These are phyloP conservation scores for Aurelia coerulea DNA, from an alignment of 30 jellyfish, hydroid and myxozoan genomes.

Conservation along the genomic window DNA sequence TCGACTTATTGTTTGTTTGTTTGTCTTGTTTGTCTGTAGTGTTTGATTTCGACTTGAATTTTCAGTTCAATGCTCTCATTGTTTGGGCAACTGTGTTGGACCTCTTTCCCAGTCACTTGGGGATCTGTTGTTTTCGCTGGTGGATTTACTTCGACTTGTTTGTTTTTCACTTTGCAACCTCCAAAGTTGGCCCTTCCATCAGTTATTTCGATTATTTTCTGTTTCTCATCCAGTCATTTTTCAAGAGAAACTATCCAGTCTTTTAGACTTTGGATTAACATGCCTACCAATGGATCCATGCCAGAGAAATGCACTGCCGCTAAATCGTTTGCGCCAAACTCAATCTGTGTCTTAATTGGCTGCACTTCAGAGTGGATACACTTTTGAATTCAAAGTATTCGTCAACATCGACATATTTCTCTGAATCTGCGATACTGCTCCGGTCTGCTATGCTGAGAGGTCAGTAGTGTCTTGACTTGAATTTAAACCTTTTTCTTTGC, in stretches of 20 bases:
- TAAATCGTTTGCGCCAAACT: not conserved
- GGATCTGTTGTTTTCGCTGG: not conserved
- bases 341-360: not conserved
- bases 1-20: too few relatives aligned
- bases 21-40: too few relatives aligned
- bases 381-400: conserved; percentile 12
- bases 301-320: conserved; percentile 2
- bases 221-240: conserved; percentile 14
- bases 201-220: conserved; percentile 10
- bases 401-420: not conserved
- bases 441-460: conserved; percentile 5
- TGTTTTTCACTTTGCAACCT: not conserved
- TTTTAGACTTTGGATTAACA: not conserved
- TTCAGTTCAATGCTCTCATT: too few relatives aligned
- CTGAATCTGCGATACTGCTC: not conserved
- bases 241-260: conserved; percentile 14
- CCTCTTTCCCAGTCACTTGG: not conserved
- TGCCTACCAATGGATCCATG: not conserved
- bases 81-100: too few relatives aligned
- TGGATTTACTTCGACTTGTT: not conserved
- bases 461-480: conserved; percentile 8
- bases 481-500: conserved; percentile 4
- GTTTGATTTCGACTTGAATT: too few relatives aligned
- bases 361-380: conserved; percentile 8
- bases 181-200: conserved; percentile 19